phyloP scores from a whole-genome alignment of 2,113 vertebrate species.

The Python bivittatus region DNA sequence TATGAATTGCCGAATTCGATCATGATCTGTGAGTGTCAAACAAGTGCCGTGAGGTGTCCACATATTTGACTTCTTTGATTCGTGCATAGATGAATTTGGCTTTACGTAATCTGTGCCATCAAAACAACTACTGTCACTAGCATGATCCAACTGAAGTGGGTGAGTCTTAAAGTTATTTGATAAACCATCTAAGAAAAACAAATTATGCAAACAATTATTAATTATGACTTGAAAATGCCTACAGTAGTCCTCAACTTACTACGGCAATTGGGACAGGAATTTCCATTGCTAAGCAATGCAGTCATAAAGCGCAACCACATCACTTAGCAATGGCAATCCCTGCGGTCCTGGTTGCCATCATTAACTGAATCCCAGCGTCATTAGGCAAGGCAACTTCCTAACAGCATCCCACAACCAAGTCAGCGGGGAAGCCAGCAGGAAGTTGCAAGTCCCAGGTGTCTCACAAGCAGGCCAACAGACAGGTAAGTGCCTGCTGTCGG shows the following conservation, averaged over 20 bases:
- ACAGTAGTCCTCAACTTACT: background rate
- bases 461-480: background rate
- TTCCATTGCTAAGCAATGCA: background rate
- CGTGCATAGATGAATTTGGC: slow-evolving; percentile 56
- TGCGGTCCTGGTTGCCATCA: background rate
- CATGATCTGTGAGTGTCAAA: slow-evolving; percentile 93
- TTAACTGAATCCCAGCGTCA: background rate
- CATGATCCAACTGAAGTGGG: slow-evolving; percentile 83
- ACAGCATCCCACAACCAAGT: background rate
- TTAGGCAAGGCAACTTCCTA: background rate
- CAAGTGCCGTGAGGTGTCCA: slow-evolving; percentile 82
- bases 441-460: background rate
- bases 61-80: slow-evolving; percentile 74
- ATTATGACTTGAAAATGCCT: background rate
- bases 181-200: slow-evolving; percentile 71
- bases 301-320: background rate
- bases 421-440: background rate
- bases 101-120: slow-evolving; percentile 73
- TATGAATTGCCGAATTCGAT: slow-evolving; percentile 94
- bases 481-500: background rate
- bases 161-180: slow-evolving; percentile 80
- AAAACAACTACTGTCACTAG: slow-evolving; percentile 66
- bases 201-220: slow-evolving; percentile 17
- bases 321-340: background rate
- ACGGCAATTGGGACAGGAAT: background rate